A percentile compares a stretch with the other conserved stretches of the same genome.
Conservation (phyloP, 2,113 vertebrate species). For the Micronycteris hirsuta region DNA sequence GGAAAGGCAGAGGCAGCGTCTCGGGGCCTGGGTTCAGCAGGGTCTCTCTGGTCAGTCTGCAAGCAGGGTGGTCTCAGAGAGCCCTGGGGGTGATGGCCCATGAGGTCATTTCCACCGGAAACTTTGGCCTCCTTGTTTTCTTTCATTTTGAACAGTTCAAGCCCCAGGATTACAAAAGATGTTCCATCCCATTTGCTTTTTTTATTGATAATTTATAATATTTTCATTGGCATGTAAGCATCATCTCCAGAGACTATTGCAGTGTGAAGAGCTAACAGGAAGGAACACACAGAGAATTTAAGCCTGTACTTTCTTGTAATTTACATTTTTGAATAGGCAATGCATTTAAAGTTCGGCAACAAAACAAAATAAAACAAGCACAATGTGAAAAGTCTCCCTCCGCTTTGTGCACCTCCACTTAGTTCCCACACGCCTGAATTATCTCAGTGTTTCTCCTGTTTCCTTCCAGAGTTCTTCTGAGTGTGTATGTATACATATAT, state of each 20-base stretch:
- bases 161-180: background rate
- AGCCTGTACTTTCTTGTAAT: background rate
- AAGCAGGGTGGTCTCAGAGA: no score
- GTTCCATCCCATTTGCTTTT: background rate
- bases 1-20: background rate
- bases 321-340: background rate
- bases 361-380: background rate
- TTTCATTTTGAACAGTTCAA: background rate
- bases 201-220: background rate
- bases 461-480: background rate
- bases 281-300: background rate
- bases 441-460: background rate
- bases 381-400: background rate
- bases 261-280: background rate
- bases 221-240: constrained; percentile 3
- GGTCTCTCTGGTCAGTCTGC: background rate
- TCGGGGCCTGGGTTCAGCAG: background rate
- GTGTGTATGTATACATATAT: background rate
- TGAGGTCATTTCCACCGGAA: background rate
- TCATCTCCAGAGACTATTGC: background rate
- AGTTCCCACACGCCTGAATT: background rate
- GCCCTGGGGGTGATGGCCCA: background rate
- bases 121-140: background rate
- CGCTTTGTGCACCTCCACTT: background rate
- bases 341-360: background rate